A percentile compares a stretch with the other conserved stretches of the same genome.
These are phyloP conservation scores for Agapornis roseicollis DNA, from an alignment of 2,113 vertebrate species.

Conservation along the genomic window DNA sequence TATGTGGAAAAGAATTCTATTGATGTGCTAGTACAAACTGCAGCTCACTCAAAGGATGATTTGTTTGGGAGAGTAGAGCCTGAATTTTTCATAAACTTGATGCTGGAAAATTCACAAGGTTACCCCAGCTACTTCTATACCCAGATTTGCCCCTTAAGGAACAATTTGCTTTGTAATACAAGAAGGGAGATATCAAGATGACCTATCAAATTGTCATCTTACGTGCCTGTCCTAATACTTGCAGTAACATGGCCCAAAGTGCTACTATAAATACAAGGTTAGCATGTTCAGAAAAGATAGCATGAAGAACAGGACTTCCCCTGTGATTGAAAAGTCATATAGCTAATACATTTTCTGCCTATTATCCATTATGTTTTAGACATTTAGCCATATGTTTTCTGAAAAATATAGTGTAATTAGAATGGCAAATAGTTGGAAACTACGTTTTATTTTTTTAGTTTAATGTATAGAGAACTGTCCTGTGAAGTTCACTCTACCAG, in stretches of 20 bases:
- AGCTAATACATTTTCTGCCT: constrained; percentile 29
- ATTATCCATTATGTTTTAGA: constrained; percentile 10
- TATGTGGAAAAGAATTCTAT: not conserved
- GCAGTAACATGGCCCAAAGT: not conserved
- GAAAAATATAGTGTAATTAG: not conserved
- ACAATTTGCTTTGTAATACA: not conserved
- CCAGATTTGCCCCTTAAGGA: not conserved
- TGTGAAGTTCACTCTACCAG: not conserved
- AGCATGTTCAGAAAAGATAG: not conserved
- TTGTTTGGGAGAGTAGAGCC: not conserved
- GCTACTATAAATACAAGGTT: not conserved
- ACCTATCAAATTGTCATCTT: not conserved
- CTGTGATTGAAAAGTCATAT: constrained; percentile 17
- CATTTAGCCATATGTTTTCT: not conserved
- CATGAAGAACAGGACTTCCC: not conserved
- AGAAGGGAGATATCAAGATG: not conserved
- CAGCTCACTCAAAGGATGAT: not conserved
- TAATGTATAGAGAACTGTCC: not conserved
- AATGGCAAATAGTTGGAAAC: not conserved
- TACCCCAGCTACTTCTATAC: not conserved
- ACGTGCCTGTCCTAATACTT: not conserved
- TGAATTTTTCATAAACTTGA: not conserved
- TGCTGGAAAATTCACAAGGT: not conserved
- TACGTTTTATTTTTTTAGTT: not conserved
- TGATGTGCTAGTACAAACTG: not conserved